Base-by-base conservation (phyloP, 2,797 vertebrate species). In the Chelonia mydas region DNA sequence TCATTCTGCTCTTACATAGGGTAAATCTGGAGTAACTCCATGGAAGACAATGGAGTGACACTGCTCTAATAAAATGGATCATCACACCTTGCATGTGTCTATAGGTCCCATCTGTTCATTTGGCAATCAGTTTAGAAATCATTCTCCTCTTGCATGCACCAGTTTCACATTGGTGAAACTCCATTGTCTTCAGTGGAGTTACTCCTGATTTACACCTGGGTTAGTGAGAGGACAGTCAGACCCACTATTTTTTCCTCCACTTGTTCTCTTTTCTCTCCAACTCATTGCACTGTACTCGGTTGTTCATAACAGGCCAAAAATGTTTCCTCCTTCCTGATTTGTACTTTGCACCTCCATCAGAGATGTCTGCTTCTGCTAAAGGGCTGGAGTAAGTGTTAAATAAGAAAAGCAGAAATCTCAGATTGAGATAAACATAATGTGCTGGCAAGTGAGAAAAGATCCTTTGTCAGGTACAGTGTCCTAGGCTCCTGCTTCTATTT, bases 401-500 rank as follows among this genome's bases (percentile, higher is more conserved):
- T 83, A n/a, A 54, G 10, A 72, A 85, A 85, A 85, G 59, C 9
- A 77, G 74, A 77, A 49, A 49, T 84, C 28, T 51, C 16, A 0
- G 1, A 68, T 86, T 89, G 55, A 84, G 37, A 49, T 12, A 28
- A 1, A 76, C 37, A 3, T 1, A 81, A 80, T 3, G 21, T 37
- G 83, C 37, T 27, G 25, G 77, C 11, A 91, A 7, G 4, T 78
- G 21, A 83, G 8, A 84, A 88, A 21, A 16, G 12, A 83, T 92
- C n/a, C 37, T 92, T 93, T 83, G 51, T 89, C 93, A 93, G 72
- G 83, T 94, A 84, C 25, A 88, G 81, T 10, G 5, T 68, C 49
- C 89, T 83, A 50, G 79, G 90, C 15, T 87, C 54, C 74, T 91
- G 41, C 37, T 88, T 89, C 21, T 86, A 16, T 3, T 84, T 25